Evolutionary conservation across 2,888 invertebrate species (phyloP).

Genomic region (Thymelicus sylvestris): DNA sequence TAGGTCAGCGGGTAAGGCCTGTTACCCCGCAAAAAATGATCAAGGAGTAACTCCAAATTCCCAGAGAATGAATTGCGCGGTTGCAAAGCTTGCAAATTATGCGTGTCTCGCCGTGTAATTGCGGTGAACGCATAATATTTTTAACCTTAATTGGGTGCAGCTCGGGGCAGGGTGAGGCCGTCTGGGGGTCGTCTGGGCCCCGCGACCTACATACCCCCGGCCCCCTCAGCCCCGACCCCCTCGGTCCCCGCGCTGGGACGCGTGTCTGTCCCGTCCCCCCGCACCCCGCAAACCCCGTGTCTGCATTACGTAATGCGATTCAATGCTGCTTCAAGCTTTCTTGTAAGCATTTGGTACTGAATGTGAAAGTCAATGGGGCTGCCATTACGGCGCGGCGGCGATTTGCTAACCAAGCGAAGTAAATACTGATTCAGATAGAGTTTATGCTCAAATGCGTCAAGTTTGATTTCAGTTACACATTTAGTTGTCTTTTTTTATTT

Average conservation of each 20-base stretch:
- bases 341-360: not conserved
- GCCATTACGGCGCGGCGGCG: not conserved
- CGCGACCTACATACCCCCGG: slow-evolving; percentile 72
- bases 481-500: not conserved
- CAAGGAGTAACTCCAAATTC: not conserved
- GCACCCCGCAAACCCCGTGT: slow-evolving; percentile 49
- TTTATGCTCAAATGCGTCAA: not conserved
- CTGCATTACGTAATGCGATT: slow-evolving; percentile 73
- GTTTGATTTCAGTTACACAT: not conserved
- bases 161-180: slow-evolving; percentile 62
- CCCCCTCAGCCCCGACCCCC: slow-evolving; percentile 38
- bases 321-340: slow-evolving; percentile 16
- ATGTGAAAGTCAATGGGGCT: not conserved
- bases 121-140: slow-evolving; percentile 32
- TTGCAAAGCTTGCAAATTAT: slow-evolving; percentile 12
- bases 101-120: slow-evolving; percentile 18
- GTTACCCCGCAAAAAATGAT: not conserved
- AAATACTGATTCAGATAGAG: not conserved
- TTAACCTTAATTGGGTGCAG: slow-evolving; percentile 38
- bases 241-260: too few relatives aligned
- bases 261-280: slow-evolving; percentile 21
- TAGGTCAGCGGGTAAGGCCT: not conserved
- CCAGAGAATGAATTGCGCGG: not conserved
- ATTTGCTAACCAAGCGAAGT: not conserved
- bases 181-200: slow-evolving; percentile 81